A percentile compares a stretch with the other conserved stretches of the same genome.
Evolutionary conservation across 1,140 invertebrate genomes (phyloP).

Genomic region (Portunus trituberculatus): DNA sequence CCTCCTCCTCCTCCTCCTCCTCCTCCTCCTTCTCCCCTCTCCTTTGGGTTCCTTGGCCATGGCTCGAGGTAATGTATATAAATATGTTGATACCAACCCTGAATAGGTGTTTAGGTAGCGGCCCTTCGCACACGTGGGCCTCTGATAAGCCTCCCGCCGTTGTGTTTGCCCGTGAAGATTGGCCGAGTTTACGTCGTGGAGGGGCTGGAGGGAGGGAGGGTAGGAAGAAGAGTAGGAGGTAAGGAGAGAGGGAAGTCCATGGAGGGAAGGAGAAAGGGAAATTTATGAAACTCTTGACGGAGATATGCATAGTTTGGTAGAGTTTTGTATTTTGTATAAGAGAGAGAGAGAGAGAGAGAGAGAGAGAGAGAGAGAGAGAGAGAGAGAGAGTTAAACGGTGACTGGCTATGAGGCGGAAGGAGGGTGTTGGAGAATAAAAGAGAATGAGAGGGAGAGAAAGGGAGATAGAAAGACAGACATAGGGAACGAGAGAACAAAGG

Average conservation of each 20-base stretch:
- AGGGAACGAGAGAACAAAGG: conserved; percentile 1
- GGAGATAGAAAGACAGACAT: neutral
- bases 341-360: neutral
- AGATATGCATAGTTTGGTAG: neutral
- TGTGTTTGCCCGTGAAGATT: conserved; percentile 12
- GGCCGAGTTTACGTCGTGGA: conserved; percentile 2
- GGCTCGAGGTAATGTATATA: conserved; percentile 10
- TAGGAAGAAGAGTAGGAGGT: no score
- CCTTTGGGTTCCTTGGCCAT: neutral
- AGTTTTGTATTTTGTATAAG: neutral
- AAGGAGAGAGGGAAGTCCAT: neutral
- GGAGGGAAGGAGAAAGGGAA: neutral
- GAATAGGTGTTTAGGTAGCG: conserved; percentile 21
- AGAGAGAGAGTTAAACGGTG: conserved; percentile 5
- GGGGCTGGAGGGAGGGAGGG: no score
- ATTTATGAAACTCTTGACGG: conserved; percentile 22
- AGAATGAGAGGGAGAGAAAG: conserved; percentile 21
- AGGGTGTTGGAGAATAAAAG: conserved; percentile 22
- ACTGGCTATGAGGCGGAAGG: conserved; percentile 17
- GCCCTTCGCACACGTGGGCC: neutral
- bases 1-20: neutral
- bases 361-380: no score
- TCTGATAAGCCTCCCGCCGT: neutral
- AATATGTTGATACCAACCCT: conserved; percentile 12
- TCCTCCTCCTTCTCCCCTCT: neutral